Evolutionary conservation across 2,113 vertebrate genomes (phyloP), one percentile per base, ranked within the genome.

Genomic region (Raphicerus campestris): DNA sequence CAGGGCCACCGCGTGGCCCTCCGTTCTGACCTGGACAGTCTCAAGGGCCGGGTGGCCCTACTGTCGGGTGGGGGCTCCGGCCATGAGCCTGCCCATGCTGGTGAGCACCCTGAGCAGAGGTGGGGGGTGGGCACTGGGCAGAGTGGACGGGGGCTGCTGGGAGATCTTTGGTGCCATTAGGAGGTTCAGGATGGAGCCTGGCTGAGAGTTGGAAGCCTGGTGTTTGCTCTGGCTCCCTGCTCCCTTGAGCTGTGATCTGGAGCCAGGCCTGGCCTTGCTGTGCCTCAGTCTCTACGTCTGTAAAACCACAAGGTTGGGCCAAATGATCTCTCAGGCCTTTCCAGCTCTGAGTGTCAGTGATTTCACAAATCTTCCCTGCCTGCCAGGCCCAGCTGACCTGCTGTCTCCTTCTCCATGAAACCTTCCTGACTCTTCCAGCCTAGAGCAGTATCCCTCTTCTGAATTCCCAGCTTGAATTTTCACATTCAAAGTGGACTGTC

Each of bases 61-160:
- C 96, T 99, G 7, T 99, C 99, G 0, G 99, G 99, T 0, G 99
- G 99, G 0, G 99, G 99, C 2, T 99, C 99, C 0, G 99, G 99
- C 73, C 99, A 99, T 0, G 99, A 99, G 98, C 99, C 99, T 0
- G 99, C 99, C 47, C 99, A 99, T 0, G 99, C 99, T 28, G 99
- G 99, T 99, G 97, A 94, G 77, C 5, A 1, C 32, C 51, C 56
- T n/a, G 22, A 32, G 32, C 6, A 11, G 53, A 35, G 47, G n/a
- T n/a, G 5, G n/a, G n/a, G n/a, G 55, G 2, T 4, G 4, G 47
- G 15, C 30, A n/a, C 66, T 53, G 35, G 75, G 39, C 20, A 51
- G 51, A 75, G 60, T 47, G 32, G 28, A 22, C 1, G 0, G 60
- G 94, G 75, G 1, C 55, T 70, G n/a, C 19, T 6, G 11, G 83